phyloP scores from a whole-genome alignment of 2,797 vertebrate species.

The Pangasius mekongensis region DNA sequence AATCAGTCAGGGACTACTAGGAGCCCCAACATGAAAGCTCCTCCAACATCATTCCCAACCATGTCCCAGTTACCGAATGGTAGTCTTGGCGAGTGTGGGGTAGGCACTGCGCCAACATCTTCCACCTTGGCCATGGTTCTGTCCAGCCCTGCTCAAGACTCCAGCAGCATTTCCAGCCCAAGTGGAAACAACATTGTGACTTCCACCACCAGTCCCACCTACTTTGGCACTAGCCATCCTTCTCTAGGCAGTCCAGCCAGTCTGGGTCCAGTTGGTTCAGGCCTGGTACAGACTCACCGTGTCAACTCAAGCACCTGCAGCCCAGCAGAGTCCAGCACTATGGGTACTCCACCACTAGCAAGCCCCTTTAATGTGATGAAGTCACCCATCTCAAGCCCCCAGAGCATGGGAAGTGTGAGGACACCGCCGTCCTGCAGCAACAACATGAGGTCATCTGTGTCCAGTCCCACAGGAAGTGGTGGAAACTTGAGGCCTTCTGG shows the following conservation, averaged over 20 bases:
- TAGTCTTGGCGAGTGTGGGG: constrained; percentile 76
- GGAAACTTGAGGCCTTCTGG: constrained; percentile 86
- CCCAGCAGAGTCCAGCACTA: constrained; percentile 86
- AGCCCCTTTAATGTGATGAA: constrained; percentile 95
- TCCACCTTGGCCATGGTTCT: constrained; percentile 83
- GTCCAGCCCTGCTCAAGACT: constrained; percentile 84
- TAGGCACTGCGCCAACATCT: constrained; percentile 78
- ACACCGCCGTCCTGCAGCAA: constrained; percentile 91
- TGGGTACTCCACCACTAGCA: constrained; percentile 90
- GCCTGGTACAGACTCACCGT: constrained; percentile 82
- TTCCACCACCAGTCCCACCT: constrained; percentile 87
- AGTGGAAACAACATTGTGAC: constrained; percentile 90
- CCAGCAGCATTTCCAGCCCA: constrained; percentile 89
- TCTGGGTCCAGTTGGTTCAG: constrained; percentile 81
- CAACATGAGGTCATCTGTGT: constrained; percentile 89
- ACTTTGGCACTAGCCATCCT: constrained; percentile 82
- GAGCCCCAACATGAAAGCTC: constrained; percentile 77
- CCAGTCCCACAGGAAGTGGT: constrained; percentile 85
- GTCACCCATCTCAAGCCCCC: constrained; percentile 93
- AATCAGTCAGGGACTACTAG: constrained; percentile 68
- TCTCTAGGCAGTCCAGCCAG: constrained; percentile 84
- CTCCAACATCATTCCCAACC: constrained; percentile 72
- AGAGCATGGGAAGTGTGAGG: constrained; percentile 89
- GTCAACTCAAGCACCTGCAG: constrained; percentile 89
- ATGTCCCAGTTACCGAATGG: constrained; percentile 70